phyloP scores from a whole-genome alignment of 2,888 invertebrate species.

The Clepsis dumicolana region DNA sequence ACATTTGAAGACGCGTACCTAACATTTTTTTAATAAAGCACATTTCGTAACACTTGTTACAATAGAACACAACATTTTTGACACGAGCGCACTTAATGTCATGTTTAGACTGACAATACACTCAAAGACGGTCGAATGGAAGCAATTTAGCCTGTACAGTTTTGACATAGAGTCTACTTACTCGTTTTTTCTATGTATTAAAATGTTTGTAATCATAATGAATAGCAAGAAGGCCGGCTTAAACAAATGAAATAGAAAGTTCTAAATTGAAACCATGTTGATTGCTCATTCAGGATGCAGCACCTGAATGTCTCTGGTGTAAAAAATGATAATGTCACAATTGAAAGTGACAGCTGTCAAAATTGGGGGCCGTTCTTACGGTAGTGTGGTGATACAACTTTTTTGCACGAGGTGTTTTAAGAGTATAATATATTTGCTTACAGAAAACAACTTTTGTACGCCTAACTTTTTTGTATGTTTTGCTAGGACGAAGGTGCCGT shows the following conservation, averaged over 20 bases:
- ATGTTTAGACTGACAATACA: conserved; percentile 55
- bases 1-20: conserved; percentile 45
- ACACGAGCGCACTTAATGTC: conserved; percentile 66
- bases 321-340: conserved; percentile 39
- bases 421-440: neutral
- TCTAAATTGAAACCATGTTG: conserved; percentile 54
- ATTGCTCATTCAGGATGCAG: conserved; percentile 57
- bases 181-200: conserved; percentile 9
- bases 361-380: conserved; percentile 47
- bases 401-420: neutral
- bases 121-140: neutral
- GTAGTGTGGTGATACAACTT: neutral
- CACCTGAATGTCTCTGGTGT: conserved; percentile 41
- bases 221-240: conserved; percentile 49
- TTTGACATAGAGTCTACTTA: conserved; percentile 32
- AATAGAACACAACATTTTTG: conserved; percentile 59
- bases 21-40: conserved; percentile 58
- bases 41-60: conserved; percentile 62
- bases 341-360: conserved; percentile 54
- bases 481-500: neutral
- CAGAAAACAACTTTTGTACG: neutral
- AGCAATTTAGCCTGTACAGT: conserved; percentile 16
- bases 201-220: conserved; percentile 49
- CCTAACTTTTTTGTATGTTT: neutral
- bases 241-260: conserved; percentile 72